phyloP scores from a whole-genome alignment of 2,797 vertebrate genomes.

The Odontamblyopus lacepedii region DNA sequence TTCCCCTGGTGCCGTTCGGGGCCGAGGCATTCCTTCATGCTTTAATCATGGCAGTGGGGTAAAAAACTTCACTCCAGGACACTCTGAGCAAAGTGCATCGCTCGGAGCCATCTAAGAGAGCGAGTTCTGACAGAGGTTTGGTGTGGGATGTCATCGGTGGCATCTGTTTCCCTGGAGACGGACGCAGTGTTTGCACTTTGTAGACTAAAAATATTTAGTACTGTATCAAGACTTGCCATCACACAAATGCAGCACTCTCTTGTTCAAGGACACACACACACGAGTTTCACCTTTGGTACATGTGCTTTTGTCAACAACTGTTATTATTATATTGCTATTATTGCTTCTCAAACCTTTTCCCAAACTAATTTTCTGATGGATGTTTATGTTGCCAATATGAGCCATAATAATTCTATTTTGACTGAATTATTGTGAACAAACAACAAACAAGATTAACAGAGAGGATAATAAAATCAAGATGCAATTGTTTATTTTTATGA shows the following conservation, averaged over 20 bases:
- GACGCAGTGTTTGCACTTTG: slow-evolving; percentile 33
- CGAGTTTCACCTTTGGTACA: background rate
- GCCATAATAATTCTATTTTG: too few relatives aligned
- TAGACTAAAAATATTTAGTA: slow-evolving; percentile 34
- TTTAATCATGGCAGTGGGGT: slow-evolving; percentile 58
- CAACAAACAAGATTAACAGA: background rate
- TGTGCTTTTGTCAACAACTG: background rate
- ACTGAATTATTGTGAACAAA: too few relatives aligned
- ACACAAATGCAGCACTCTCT: slow-evolving; percentile 6
- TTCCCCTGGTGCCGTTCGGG: slow-evolving; percentile 28
- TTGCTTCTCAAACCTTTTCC: background rate
- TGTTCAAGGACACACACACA: background rate
- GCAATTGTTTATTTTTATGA: background rate
- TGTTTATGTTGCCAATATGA: too few relatives aligned
- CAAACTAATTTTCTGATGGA: too few relatives aligned
- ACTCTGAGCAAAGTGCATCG: slow-evolving; percentile 60
- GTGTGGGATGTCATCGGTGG: slow-evolving; percentile 28
- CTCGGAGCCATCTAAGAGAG: slow-evolving; percentile 34
- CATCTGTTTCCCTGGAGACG: slow-evolving; percentile 46
- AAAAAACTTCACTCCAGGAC: slow-evolving; percentile 42
- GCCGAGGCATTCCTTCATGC: slow-evolving; percentile 48
- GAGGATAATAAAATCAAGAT: background rate
- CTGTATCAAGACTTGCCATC: slow-evolving; percentile 1
- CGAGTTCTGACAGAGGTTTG: slow-evolving; percentile 33
- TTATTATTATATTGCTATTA: background rate